Conservation (phyloP, 2,888 invertebrate genomes). For the Polia nebulosa region DNA sequence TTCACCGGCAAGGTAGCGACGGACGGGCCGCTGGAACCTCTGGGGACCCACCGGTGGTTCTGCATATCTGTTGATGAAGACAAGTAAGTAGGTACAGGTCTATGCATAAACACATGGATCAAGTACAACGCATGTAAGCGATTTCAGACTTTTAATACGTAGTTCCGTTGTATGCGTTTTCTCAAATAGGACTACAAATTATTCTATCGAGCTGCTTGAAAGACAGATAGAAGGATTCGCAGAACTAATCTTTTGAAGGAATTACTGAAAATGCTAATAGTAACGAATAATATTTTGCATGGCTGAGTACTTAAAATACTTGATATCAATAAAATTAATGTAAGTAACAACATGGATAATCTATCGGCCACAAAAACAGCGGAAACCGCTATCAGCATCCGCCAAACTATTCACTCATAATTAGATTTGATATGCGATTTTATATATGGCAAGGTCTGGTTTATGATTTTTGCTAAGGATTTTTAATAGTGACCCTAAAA, state of each 20-base stretch:
- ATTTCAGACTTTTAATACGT: too few relatives aligned
- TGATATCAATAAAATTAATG: conserved; percentile 17
- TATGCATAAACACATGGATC: neutral
- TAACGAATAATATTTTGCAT: neutral
- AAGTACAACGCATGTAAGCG: too few relatives aligned
- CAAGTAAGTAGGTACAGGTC: neutral
- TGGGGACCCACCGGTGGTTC: conserved; percentile 87
- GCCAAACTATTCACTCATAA: conserved; percentile 49
- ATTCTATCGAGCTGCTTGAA: too few relatives aligned
- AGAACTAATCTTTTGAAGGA: too few relatives aligned
- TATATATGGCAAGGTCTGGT: conserved; percentile 1
- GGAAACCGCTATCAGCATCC: conserved; percentile 73
- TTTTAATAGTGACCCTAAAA: too few relatives aligned
- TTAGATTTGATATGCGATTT: conserved; percentile 27
- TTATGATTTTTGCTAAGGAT: neutral
- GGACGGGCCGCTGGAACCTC: conserved; percentile 85
- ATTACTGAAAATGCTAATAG: neutral
- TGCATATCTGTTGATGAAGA: conserved; percentile 78
- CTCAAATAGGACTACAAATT: too few relatives aligned
- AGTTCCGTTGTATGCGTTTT: too few relatives aligned
- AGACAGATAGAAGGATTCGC: too few relatives aligned
- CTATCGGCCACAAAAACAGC: conserved; percentile 57
- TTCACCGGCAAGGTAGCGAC: conserved; percentile 83
- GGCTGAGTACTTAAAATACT: conserved; percentile 13
- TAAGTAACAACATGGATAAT: conserved; percentile 47